Conservation (phyloP, 2,113 vertebrate species). For the Riparia riparia region DNA sequence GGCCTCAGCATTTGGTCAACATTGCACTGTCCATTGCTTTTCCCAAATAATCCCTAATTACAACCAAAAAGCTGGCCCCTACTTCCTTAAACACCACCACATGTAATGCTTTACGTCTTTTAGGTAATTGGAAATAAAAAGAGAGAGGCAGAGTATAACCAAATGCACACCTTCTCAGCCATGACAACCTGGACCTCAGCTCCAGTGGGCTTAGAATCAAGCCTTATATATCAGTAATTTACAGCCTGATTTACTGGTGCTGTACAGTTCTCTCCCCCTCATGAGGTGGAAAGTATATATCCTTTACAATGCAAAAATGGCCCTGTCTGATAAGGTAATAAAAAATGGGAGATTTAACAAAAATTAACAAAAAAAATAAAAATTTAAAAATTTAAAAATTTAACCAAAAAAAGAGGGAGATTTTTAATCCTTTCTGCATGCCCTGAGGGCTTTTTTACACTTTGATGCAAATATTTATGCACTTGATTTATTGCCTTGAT, state of each 20-base stretch:
- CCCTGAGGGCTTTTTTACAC: background rate
- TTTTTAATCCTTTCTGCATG: background rate
- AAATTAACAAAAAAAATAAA: no score
- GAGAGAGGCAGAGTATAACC: background rate
- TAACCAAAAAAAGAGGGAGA: no score
- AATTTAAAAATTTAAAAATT: no score
- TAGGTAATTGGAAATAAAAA: background rate
- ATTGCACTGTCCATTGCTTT: background rate
- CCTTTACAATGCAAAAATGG: background rate
- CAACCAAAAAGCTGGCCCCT: background rate
- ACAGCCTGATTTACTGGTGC: background rate
- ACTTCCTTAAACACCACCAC: background rate
- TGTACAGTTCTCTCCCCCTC: background rate
- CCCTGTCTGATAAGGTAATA: conserved; percentile 1
- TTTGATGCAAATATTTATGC: background rate
- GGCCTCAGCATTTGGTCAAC: background rate
- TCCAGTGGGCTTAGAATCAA: background rate
- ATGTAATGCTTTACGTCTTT: background rate
- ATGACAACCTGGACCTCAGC: background rate
- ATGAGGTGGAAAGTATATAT: background rate
- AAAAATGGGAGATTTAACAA: background rate
- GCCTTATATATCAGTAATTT: background rate
- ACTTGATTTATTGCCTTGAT: conserved; percentile 1
- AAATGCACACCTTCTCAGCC: background rate
- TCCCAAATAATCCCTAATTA: background rate